These are phyloP conservation scores for Musca domestica DNA, from an alignment of 1,140 invertebrate genomes.

Conservation along the genomic window DNA sequence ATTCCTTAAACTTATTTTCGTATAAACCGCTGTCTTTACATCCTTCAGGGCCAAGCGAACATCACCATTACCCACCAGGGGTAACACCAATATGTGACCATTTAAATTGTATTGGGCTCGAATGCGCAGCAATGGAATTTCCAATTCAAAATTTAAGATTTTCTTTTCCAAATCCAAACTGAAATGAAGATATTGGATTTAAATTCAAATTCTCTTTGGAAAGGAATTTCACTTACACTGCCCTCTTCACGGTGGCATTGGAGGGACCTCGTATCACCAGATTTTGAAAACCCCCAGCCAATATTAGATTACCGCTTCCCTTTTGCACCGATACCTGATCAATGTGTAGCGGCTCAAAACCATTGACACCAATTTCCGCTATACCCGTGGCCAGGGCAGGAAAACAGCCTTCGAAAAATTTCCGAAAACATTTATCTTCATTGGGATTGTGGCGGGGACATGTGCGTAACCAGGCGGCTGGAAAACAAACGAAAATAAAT, in stretches of 20 bases:
- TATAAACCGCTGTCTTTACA: constrained; percentile 57
- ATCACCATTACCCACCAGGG: constrained; percentile 58
- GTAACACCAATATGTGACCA: constrained; percentile 60
- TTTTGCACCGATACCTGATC: constrained; percentile 55
- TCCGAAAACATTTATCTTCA: constrained; percentile 48
- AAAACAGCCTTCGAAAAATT: constrained; percentile 47
- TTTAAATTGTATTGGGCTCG: constrained; percentile 60
- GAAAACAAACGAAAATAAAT: no score
- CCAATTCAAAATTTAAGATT: constrained; percentile 56
- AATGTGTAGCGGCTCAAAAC: constrained; percentile 56
- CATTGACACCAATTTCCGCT: constrained; percentile 55
- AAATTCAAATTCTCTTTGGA: background rate
- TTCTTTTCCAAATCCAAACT: constrained; percentile 56
- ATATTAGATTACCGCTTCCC: constrained; percentile 54
- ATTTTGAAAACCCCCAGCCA: constrained; percentile 55
- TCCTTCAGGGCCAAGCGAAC: constrained; percentile 56
- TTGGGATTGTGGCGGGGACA: constrained; percentile 49
- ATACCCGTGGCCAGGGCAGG: constrained; percentile 53
- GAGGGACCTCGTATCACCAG: constrained; percentile 56
- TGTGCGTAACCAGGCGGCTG: constrained; percentile 47
- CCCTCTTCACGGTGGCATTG: constrained; percentile 51
- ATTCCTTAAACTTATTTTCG: constrained; percentile 54
- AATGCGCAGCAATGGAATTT: constrained; percentile 57
- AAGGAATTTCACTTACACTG: constrained; percentile 35
- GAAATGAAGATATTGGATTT: background rate